These are phyloP conservation scores for Acipenser transmontanus DNA, from an alignment of 2,797 vertebrate genomes.

Conservation along the genomic window DNA sequence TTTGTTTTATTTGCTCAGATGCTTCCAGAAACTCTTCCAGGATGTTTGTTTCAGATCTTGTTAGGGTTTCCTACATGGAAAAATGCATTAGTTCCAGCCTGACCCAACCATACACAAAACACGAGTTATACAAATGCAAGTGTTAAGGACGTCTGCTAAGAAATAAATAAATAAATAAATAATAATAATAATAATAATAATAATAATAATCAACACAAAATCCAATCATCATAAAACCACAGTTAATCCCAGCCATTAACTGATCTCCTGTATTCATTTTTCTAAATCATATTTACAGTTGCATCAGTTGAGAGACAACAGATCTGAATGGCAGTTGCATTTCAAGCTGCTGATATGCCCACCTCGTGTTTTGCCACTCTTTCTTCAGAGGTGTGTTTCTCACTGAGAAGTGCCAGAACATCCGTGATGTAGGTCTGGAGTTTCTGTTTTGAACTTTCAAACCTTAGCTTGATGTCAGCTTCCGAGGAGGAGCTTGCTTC, in stretches of 20 bases:
- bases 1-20: constrained; percentile 72
- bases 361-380: constrained; percentile 71
- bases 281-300: no score
- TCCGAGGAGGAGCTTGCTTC: constrained; percentile 28
- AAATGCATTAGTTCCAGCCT: not conserved
- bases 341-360: not conserved
- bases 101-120: no score
- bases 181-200: not conserved
- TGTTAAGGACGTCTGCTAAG: no score
- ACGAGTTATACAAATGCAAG: no score
- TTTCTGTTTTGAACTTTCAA: constrained; percentile 76
- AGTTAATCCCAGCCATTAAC: no score
- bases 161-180: no score
- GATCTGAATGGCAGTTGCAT: not conserved
- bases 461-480: constrained; percentile 58
- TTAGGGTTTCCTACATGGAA: constrained; percentile 62
- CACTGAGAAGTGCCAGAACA: constrained; percentile 61
- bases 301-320: not conserved
- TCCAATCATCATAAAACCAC: no score
- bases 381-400: constrained; percentile 50
- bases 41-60: constrained; percentile 62
- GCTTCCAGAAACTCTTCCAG: constrained; percentile 80
- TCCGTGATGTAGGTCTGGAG: constrained; percentile 73
- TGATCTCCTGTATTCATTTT: no score
- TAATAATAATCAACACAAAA: constrained; percentile 2